These are phyloP conservation scores for Ricordea florida DNA, from an alignment of 92 coral and sea anemone genomes.

Conservation along the genomic window DNA sequence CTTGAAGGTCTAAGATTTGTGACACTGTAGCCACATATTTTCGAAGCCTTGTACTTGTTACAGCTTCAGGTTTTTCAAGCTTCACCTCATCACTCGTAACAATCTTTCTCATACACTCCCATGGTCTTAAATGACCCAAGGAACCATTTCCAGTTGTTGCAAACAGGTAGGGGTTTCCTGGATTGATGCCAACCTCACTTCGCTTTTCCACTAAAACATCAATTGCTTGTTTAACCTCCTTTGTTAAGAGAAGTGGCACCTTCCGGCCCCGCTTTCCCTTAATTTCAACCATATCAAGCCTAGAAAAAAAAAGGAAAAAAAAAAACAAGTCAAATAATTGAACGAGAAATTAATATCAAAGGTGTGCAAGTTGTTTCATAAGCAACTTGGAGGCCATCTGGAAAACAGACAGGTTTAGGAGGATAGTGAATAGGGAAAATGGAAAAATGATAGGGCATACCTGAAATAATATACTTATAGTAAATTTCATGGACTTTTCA, in stretches of 20 bases:
- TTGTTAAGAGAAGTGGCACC: slow-evolving; percentile 37
- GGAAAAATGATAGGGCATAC: too few species aligned
- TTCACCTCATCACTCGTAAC: slow-evolving; percentile 2
- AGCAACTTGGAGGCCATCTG: too few species aligned
- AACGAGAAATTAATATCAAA: too few species aligned
- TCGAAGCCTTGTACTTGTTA: slow-evolving; percentile 41
- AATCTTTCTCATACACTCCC: slow-evolving; percentile 44
- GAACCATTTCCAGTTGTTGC: slow-evolving; percentile 5
- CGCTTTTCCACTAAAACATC: slow-evolving; percentile 16
- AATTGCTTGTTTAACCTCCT: slow-evolving; percentile 16
- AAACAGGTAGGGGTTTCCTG: slow-evolving; percentile 30
- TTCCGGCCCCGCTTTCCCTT: slow-evolving; percentile 26
- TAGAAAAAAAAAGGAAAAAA: too few species aligned
- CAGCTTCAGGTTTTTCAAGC: slow-evolving; percentile 36
- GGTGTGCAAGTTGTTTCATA: too few species aligned
- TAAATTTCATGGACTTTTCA: too few species aligned
- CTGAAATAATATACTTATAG: too few species aligned
- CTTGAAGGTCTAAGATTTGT: slow-evolving; percentile 33
- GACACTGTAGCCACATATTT: slow-evolving; percentile 56
- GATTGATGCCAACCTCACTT: slow-evolving; percentile 11
- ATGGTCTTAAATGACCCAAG: slow-evolving; percentile 17
- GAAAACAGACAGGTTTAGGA: too few species aligned
- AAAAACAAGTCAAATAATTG: too few species aligned
- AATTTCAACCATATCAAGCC: slow-evolving; percentile 37
- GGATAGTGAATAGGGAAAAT: too few species aligned